These are phyloP conservation scores for Tiliacea aurago DNA, from an alignment of 2,888 invertebrate species.

Conservation along the genomic window DNA sequence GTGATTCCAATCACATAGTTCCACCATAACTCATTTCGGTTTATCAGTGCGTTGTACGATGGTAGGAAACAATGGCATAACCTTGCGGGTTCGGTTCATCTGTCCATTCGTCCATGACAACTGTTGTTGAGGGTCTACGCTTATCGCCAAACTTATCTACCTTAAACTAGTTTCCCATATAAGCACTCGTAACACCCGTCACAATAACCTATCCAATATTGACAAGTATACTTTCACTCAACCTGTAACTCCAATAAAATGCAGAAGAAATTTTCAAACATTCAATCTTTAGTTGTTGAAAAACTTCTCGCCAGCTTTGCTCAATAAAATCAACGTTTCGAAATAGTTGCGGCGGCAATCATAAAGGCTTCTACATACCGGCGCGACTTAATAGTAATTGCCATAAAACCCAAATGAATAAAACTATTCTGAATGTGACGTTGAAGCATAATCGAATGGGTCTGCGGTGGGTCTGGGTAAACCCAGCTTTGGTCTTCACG, in stretches of 20 bases:
- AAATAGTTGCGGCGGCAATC: slow-evolving; percentile 18
- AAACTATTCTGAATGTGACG: slow-evolving; percentile 38
- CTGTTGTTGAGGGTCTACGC: slow-evolving; percentile 65
- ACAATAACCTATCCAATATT: slow-evolving; percentile 16
- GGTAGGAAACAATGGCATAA: slow-evolving; percentile 64
- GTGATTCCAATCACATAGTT: slow-evolving; percentile 43
- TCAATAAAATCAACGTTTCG: slow-evolving; percentile 3
- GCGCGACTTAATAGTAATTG: slow-evolving; percentile 44
- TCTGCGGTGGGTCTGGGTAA: slow-evolving; percentile 53
- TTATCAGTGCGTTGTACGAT: slow-evolving; percentile 50
- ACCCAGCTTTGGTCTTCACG: slow-evolving; percentile 34
- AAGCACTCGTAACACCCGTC: slow-evolving; percentile 27
- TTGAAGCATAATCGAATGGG: slow-evolving; percentile 35
- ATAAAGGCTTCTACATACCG: too few species aligned
- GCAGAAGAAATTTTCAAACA: neutral
- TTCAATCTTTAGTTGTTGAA: slow-evolving; percentile 8
- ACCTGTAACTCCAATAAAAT: slow-evolving; percentile 17
- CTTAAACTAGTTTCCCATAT: slow-evolving; percentile 51
- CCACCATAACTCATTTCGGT: slow-evolving; percentile 44
- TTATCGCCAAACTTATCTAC: slow-evolving; percentile 67
- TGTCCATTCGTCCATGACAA: slow-evolving; percentile 71
- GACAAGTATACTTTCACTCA: neutral
- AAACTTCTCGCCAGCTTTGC: slow-evolving; percentile 1
- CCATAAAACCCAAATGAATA: slow-evolving; percentile 22
- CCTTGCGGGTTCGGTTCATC: slow-evolving; percentile 66